Base-by-base conservation (phyloP, 2,888 invertebrate genomes). In the Agrochola litura region DNA sequence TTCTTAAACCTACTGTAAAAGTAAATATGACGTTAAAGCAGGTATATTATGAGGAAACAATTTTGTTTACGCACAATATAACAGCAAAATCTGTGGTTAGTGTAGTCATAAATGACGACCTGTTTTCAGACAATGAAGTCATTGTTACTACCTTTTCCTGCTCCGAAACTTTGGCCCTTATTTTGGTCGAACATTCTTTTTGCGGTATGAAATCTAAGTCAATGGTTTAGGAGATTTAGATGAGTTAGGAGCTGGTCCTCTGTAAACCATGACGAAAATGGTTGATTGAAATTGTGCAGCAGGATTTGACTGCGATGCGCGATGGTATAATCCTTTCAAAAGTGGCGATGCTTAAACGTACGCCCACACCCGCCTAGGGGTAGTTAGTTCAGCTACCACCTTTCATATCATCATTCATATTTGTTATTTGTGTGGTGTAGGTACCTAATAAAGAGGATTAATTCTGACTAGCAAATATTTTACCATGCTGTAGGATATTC, bases 71-170 rank as follows among this genome's bases (percentile, higher is more conserved):
- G 65, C 58, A 72, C 75, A 81, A 84, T 65, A 60, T 64, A 69
- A 77, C 22, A 63, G 72, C 30, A 67, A 66, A 64, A 56, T 60
- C 60, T 76, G 79, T 16, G 84, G 84, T 85, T 68, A 73, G 41
- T 69, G 71, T 41, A 76, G 79, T 76, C 76, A 82, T 78, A 85
- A 81, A 81, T 56, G 8, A 67, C 74, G 77, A 49, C 81, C 77
- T 78, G 61, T 43, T 81, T 76, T n/a, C 6, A 64, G 52, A 78
- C 74, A 78, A 64, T 69, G 60, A 72, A 76, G 49, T 79, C 60
- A 72, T 65, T 83, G 60, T 72, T 22, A 60, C 63, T 64, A 30
- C 73, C 66, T 82, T 22, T 46, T 72, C 12, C 41, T 54, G 54
- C 73, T 54, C 46, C n/a, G 60, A 61, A 61, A 37, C 49, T 46